Evolutionary conservation across 2,888 invertebrate genomes (phyloP).

Genomic region (Tigriopus californicus): DNA sequence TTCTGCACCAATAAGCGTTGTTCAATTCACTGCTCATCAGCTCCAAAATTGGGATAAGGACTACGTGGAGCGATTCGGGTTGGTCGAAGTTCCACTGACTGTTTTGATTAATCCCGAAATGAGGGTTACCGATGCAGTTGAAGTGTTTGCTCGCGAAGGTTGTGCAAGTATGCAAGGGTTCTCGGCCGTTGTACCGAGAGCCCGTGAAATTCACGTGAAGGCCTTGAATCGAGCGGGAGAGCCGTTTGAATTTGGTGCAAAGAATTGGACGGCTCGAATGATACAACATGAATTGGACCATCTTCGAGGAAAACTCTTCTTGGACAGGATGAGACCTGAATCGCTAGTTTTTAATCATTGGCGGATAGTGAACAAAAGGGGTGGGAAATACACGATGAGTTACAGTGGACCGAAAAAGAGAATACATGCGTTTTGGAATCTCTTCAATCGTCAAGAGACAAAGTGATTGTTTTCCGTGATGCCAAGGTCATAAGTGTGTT

Average conservation of each 20-base stretch:
- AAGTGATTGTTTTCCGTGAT: too few species aligned
- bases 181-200: neutral
- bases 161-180: conserved; percentile 5
- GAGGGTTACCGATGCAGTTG: neutral
- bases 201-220: neutral
- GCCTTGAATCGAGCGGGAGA: neutral
- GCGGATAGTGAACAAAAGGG: conserved; percentile 2
- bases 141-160: neutral
- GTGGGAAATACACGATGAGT: neutral
- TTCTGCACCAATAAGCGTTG: neutral
- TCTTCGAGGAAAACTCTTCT: conserved; percentile 16
- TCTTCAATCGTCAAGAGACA: too few species aligned
- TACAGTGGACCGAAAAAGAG: neutral
- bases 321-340: conserved; percentile 3
- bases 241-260: neutral
- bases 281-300: conserved; percentile 18
- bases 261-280: conserved; percentile 9
- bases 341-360: conserved; percentile 4
- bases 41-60: neutral
- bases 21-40: neutral
- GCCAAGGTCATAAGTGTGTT: too few species aligned
- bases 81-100: neutral
- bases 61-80: neutral
- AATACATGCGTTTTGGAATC: too few species aligned
- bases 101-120: conserved; percentile 6